Base-by-base conservation (phyloP, 2,888 invertebrate species). In the Theodoxus fluviatilis region DNA sequence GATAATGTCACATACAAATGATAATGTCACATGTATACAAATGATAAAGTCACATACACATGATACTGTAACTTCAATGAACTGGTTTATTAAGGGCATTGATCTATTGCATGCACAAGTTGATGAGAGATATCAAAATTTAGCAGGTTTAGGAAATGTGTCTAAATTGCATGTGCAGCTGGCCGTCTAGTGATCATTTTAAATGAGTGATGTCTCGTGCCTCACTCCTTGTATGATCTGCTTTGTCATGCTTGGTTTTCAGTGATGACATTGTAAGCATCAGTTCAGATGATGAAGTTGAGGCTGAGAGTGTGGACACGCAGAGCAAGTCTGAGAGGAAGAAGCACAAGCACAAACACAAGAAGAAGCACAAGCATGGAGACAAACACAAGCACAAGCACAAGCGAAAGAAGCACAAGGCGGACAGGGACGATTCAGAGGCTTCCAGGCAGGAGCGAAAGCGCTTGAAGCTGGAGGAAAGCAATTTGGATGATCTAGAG, bases 321-420 rank as follows among this genome's bases (percentile, higher is more conserved):
- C 67, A 84, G 70, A 80, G 85, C 68, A 84, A 83, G 69, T 83
- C 80, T 28, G 84, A 78, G 67, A 80, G 80, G 64, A 80, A 81
- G 68, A 83, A 83, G 76, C 90, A 92, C 84, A 93, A 93, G 86
- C 91, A 91, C 79, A 91, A 90, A 76, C 89, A 89, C 79, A 90
- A 90, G 81, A 52, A 68, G 68, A 37, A 73, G 73, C 61, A 73
- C 71, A 28, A 73, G 73, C 28, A 77, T 79, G 40, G 81, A 80
- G 61, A 78, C 66, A 82, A 81, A 72, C 79, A 80, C 63, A 84
- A 85, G 68, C 77, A 81, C 66, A 83, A 85, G 72, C 79, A 78
- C 74, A 73, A 72, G 37, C 47, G 43, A 49, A 63, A 61, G 15
- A 57, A 61, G 25, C 69, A 55, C 9, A 71, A 55, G 15, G 25